Base-by-base conservation (phyloP, 2,888 invertebrate species). In the Macrophya annulata region DNA sequence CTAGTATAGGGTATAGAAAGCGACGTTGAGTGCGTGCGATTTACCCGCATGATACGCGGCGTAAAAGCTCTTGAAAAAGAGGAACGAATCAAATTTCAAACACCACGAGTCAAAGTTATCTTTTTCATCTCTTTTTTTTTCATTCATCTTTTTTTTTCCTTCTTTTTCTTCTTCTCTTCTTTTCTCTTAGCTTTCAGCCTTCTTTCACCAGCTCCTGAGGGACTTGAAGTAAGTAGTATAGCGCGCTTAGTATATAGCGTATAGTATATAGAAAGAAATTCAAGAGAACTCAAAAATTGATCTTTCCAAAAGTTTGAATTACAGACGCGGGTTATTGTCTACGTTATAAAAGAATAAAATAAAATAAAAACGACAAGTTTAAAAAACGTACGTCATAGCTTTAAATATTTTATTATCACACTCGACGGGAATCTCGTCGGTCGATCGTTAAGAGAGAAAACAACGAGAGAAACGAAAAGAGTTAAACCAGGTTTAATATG, bases 81-180 rank as follows among this genome's bases (percentile, higher is more conserved):
- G 77, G 37, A 15, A 51, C 43, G 59, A 81, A 62, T 81, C 25
- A 74, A 74, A 74, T 74, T 45, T 25, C 72, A 8, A 74, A 74
- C 72, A 45, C 43, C 45, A 12, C 25, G 72, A 74, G 31, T 62
- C 31, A 12, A 40, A 37, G 40, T 40, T 55, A 55, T 37, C 25
- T 51, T 31, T 12, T 21, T 2, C 0, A n/a, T 72, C 8, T 17
- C 43, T 2, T 37, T 71, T n/a, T 17, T 40, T 21, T 62, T 12
- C 25, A 21, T 62, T 43, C 9, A 31, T 40, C 40, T 72, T 72
- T 4, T 76, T 25, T 76, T 1, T 4, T 45, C 15, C 15, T 40
- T 3, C 9, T 71, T 40, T 40, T n/a, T 17, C 1, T 12, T 71
- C 8, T 40, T 12, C 5, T 37, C 9, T 6, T 71, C 37, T 2